phyloP scores from a whole-genome alignment of 2,888 invertebrate genomes.

The Cyclophora punctaria region DNA sequence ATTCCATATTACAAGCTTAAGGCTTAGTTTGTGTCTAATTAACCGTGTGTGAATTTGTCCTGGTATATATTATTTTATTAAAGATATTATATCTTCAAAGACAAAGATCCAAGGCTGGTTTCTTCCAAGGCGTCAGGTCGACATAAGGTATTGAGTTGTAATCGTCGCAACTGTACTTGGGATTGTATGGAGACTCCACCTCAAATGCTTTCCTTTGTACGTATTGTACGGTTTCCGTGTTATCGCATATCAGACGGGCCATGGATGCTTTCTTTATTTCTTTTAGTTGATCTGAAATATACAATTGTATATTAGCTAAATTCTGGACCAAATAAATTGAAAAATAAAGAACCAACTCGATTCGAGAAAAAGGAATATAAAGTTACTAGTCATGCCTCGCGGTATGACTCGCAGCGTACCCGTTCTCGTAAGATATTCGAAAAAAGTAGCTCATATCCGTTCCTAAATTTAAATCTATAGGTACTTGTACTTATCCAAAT shows the following conservation, averaged over 20 bases:
- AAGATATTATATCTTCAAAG: slow-evolving; percentile 5
- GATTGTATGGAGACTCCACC: slow-evolving; percentile 70
- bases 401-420: too few species aligned
- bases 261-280: slow-evolving; percentile 86
- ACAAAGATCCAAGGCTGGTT: slow-evolving; percentile 37
- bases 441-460: too few species aligned
- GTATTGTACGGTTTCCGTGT: slow-evolving; percentile 79
- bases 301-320: not conserved
- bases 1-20: too few species aligned
- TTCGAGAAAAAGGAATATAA: too few species aligned
- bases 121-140: slow-evolving; percentile 67
- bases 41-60: too few species aligned
- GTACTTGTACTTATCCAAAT: too few species aligned
- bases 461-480: too few species aligned
- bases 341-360: too few species aligned
- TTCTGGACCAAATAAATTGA: too few species aligned
- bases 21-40: too few species aligned
- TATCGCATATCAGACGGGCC: slow-evolving; percentile 87
- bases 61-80: not conserved
- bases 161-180: slow-evolving; percentile 50
- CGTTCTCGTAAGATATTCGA: too few species aligned
- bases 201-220: slow-evolving; percentile 82
- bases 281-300: slow-evolving; percentile 77
- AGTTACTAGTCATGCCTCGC: too few species aligned
- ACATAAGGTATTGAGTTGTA: slow-evolving; percentile 57